These are phyloP conservation scores for Zygothrica quintamaculata DNA, from an alignment of 2,888 invertebrate species.

Conservation along the genomic window DNA sequence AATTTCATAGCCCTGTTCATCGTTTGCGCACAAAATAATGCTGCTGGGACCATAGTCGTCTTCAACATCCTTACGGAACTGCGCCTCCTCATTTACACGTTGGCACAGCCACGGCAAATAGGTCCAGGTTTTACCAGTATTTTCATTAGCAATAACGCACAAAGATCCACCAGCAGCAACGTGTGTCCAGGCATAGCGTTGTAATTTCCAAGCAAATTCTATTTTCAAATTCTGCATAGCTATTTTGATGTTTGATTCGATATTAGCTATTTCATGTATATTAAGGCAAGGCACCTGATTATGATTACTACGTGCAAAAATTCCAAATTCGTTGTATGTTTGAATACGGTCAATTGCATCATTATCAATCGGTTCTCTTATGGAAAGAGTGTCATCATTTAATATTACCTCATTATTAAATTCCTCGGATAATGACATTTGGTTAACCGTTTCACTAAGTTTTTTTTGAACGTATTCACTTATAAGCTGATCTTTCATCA, in stretches of 20 bases:
- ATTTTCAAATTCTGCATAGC: slow-evolving; percentile 6
- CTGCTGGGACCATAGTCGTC: slow-evolving; percentile 34
- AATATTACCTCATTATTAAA: too few species aligned
- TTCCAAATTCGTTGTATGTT: slow-evolving; percentile 14
- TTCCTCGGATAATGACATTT: too few species aligned
- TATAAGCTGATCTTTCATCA: too few species aligned
- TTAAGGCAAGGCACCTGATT: slow-evolving; percentile 7
- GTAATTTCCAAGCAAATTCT: slow-evolving; percentile 19
- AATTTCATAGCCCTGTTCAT: slow-evolving; percentile 19
- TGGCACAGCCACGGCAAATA: slow-evolving; percentile 52
- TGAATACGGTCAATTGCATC: neutral
- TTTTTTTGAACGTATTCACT: too few species aligned
- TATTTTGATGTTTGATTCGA: neutral
- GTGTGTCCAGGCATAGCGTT: slow-evolving; percentile 57
- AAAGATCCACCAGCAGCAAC: slow-evolving; percentile 29
- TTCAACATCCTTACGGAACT: neutral
- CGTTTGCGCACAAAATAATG: slow-evolving; percentile 38
- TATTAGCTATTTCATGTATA: neutral
- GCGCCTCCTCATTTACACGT: neutral
- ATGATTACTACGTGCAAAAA: slow-evolving; percentile 25
- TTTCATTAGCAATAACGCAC: slow-evolving; percentile 37
- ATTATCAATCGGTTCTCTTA: neutral
- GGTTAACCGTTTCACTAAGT: too few species aligned
- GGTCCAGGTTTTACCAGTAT: slow-evolving; percentile 51
- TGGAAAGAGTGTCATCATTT: too few species aligned